phyloP scores from a whole-genome alignment of 2,113 vertebrate species.

The Heloderma charlesbogerti region DNA sequence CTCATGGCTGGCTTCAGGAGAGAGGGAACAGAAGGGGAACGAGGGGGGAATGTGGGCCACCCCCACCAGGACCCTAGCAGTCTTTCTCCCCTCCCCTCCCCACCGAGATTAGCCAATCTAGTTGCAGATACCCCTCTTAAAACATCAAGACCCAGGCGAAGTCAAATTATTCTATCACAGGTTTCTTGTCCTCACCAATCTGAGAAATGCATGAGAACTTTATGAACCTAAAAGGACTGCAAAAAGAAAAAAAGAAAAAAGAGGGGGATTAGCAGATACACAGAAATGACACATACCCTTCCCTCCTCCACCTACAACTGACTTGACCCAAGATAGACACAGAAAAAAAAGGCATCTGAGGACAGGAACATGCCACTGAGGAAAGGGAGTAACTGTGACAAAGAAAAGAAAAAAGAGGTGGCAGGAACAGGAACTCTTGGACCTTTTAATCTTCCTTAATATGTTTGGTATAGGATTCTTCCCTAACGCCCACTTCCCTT shows the following conservation, averaged over 20 bases:
- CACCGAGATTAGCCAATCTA: neutral
- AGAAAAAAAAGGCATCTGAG: neutral
- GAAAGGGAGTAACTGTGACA: neutral
- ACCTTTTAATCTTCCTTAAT: conserved; percentile 4
- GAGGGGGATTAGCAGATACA: neutral
- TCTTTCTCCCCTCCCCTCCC: neutral
- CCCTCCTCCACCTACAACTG: neutral
- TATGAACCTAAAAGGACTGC: neutral
- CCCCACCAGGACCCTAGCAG: neutral
- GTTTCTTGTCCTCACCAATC: neutral
- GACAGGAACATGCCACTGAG: neutral
- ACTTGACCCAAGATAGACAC: neutral
- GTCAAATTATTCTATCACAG: neutral
- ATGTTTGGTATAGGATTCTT: neutral
- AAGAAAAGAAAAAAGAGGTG: neutral
- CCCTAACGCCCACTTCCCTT: neutral
- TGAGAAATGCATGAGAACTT: neutral
- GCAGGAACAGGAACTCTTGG: neutral
- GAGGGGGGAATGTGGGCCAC: too few relatives aligned
- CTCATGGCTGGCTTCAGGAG: neutral
- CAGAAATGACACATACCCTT: neutral
- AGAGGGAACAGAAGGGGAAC: neutral
- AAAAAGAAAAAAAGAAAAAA: neutral
- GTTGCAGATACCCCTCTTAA: neutral
- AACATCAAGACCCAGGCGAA: neutral